Evolutionary conservation across 2,888 invertebrate species (phyloP).

Genomic region (Netelia virgata): DNA sequence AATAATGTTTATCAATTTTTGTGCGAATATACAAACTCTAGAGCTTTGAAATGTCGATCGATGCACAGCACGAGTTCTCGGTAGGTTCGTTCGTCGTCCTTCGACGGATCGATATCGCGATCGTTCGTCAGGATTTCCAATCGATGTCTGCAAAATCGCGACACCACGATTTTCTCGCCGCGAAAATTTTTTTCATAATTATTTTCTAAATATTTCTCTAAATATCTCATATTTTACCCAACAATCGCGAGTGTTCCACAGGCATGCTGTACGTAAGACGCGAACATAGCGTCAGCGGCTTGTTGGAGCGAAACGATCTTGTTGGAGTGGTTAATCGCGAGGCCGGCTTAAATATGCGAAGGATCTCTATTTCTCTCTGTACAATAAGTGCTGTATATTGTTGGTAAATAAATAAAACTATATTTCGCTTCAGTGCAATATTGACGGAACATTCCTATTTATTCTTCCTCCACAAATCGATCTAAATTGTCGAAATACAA

Average conservation of each 20-base stretch:
- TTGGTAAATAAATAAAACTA: no score
- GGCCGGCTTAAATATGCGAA: no score
- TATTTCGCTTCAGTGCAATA: no score
- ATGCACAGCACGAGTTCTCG: neutral
- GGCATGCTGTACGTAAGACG: neutral
- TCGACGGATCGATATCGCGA: neutral
- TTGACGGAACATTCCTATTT: no score
- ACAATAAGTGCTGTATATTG: no score
- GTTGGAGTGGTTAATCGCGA: no score
- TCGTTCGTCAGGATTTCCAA: neutral
- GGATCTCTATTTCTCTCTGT: no score
- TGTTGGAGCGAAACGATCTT: no score
- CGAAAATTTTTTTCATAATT: neutral
- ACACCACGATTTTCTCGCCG: neutral
- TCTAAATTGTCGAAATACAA: no score
- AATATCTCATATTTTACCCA: neutral
- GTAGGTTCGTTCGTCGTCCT: neutral
- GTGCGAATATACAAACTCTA: neutral
- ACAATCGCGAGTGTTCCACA: neutral
- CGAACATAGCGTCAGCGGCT: conserved; percentile 28
- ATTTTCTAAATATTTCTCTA: no score
- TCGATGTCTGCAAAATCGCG: neutral
- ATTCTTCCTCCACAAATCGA: no score
- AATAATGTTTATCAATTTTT: neutral
- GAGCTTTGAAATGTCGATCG: neutral